A percentile compares a stretch with the other conserved stretches of the same genome.
Evolutionary conservation across 1,140 invertebrate species (phyloP).

Genomic region (Drosophila kikkawai): DNA sequence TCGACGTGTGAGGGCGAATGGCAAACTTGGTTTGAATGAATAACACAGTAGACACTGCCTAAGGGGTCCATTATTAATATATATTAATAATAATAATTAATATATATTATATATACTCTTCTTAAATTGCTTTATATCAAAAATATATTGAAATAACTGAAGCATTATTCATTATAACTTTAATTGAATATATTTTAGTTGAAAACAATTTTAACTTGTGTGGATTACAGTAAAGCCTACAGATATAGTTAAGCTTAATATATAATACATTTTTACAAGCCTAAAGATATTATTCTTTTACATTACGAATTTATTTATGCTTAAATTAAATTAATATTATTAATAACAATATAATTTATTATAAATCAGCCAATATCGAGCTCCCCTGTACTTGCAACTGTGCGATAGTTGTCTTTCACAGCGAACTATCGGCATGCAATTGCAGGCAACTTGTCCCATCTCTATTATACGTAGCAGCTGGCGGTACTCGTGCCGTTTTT

Average conservation of each 20-base stretch:
- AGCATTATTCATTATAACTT: too few species aligned
- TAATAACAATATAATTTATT: too few species aligned
- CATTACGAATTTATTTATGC: too few species aligned
- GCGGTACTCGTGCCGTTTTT: slow-evolving; percentile 52
- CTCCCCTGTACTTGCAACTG: background rate
- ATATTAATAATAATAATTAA: too few species aligned
- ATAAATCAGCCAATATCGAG: too few species aligned
- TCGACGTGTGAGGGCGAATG: slow-evolving; percentile 16
- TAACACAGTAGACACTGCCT: background rate
- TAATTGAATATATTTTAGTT: too few species aligned
- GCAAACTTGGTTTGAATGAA: background rate
- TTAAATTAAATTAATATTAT: background rate
- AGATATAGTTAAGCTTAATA: background rate
- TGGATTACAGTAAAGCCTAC: background rate
- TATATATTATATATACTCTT: too few species aligned
- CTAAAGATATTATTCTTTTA: too few species aligned
- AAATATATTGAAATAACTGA: too few species aligned
- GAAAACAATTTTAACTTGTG: too few species aligned
- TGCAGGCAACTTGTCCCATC: slow-evolving; percentile 21
- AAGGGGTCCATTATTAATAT: background rate
- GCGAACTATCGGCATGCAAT: background rate
- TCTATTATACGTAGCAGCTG: slow-evolving; percentile 56
- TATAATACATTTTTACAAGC: too few species aligned
- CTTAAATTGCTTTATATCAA: too few species aligned
- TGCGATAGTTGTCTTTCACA: slow-evolving; percentile 21